Percentiles rank a stretch among this genome's conserved stretches.
Conservation (phyloP, 2,113 vertebrate species). For the Syngnathus typhle region DNA sequence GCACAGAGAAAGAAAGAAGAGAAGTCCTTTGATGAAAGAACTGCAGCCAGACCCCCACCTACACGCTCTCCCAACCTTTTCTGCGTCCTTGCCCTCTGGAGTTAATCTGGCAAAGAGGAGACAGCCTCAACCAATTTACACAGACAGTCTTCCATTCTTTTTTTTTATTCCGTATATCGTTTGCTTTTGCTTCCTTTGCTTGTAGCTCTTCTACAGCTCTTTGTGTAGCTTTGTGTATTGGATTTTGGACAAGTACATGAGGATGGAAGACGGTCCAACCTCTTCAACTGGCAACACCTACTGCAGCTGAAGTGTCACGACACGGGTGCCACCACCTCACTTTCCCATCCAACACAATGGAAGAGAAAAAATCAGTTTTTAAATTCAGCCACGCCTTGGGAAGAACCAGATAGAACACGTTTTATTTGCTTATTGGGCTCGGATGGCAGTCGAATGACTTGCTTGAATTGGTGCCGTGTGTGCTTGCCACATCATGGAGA, state of each 20-base stretch:
- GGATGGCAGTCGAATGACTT: slow-evolving; percentile 23
- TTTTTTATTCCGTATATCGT: neutral
- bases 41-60: slow-evolving; percentile 56
- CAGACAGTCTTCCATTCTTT: slow-evolving; percentile 43
- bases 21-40: slow-evolving; percentile 62
- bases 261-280: slow-evolving; percentile 42
- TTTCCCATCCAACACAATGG: neutral
- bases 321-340: slow-evolving; percentile 26
- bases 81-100: slow-evolving; percentile 61
- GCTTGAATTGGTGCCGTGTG: slow-evolving; percentile 4
- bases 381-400: slow-evolving; percentile 8
- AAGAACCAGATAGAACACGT: slow-evolving; percentile 14
- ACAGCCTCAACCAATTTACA: slow-evolving; percentile 64
- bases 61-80: slow-evolving; percentile 37
- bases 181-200: slow-evolving; percentile 20
- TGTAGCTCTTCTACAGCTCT: slow-evolving; percentile 38
- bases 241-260: slow-evolving; percentile 46
- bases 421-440: slow-evolving; percentile 28
- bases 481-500: slow-evolving; percentile 22
- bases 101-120: slow-evolving; percentile 66
- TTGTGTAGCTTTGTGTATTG: slow-evolving; percentile 23
- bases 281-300: slow-evolving; percentile 51
- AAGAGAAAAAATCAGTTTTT: neutral
- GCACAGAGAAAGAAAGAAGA: slow-evolving; percentile 33
- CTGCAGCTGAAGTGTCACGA: slow-evolving; percentile 25